Conservation (phyloP, 2,797 vertebrate species). For the Galago senegalensis region DNA sequence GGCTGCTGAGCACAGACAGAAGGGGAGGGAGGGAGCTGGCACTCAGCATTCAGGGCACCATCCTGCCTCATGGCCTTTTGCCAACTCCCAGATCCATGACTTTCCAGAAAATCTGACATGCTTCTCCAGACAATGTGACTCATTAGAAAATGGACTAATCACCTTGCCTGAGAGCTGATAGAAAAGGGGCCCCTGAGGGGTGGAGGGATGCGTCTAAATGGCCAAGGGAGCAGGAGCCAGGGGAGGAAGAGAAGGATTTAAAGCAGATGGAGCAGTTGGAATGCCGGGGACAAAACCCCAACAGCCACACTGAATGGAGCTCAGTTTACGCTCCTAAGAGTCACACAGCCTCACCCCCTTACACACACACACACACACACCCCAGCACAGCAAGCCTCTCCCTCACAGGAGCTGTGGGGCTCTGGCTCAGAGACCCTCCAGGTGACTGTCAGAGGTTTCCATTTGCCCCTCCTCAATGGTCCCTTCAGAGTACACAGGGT, state of each 20-base stretch:
- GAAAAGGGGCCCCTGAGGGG: background rate
- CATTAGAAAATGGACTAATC: background rate
- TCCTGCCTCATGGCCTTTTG: background rate
- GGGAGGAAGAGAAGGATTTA: background rate
- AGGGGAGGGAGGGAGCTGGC: background rate
- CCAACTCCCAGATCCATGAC: background rate
- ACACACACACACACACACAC: background rate
- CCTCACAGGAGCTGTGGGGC: background rate
- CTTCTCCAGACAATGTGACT: background rate
- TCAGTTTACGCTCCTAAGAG: background rate
- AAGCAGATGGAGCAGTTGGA: background rate
- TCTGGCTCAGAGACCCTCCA: background rate
- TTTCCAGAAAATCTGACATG: slow-evolving; percentile 29
- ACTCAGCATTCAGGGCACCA: background rate
- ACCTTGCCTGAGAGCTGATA: background rate
- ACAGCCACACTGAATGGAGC: background rate
- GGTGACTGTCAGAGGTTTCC: background rate
- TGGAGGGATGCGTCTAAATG: background rate
- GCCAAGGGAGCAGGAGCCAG: background rate
- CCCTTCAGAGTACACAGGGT: background rate
- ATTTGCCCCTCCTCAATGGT: background rate
- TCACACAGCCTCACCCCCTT: no score
- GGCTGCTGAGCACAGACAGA: background rate
- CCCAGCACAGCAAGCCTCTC: background rate
- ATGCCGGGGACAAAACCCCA: background rate